These are phyloP conservation scores for Nipponia nippon DNA, from an alignment of 2,113 vertebrate species.

Conservation along the genomic window DNA sequence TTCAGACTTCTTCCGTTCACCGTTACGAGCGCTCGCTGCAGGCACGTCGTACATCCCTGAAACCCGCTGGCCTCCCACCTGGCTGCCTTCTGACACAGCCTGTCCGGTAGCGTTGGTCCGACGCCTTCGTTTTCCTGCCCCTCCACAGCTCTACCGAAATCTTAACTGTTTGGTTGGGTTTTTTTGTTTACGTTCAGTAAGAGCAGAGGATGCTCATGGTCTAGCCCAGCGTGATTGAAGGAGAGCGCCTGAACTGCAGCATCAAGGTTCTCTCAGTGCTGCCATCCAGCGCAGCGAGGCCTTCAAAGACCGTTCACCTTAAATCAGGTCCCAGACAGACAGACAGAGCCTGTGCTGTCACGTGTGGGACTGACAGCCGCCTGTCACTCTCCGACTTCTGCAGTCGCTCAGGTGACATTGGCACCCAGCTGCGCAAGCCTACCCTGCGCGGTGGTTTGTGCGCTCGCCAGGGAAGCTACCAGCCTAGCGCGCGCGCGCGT, in stretches of 20 bases:
- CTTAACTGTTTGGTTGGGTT: background rate
- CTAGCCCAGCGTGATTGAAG: rapidly evolving
- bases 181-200: no score
- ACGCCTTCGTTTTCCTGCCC: background rate
- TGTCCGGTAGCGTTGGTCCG: rapidly evolving
- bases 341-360: rapidly evolving
- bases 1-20: no score
- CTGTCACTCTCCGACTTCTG: rapidly evolving
- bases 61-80: rapidly evolving
- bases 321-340: background rate
- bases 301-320: background rate
- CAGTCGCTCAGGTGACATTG: background rate
- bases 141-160: no score
- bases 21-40: rapidly evolving
- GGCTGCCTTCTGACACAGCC: rapidly evolving
- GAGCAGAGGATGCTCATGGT: background rate
- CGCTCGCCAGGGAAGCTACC: background rate
- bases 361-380: rapidly evolving
- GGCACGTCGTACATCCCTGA: rapidly evolving
- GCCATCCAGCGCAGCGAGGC: background rate
- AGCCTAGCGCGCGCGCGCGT: rapidly evolving
- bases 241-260: background rate
- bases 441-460: background rate
- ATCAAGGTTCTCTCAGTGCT: background rate
- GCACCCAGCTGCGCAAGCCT: no score